phyloP scores from a whole-genome alignment of 2,888 invertebrate genomes.

The Salpingus planirostris region DNA sequence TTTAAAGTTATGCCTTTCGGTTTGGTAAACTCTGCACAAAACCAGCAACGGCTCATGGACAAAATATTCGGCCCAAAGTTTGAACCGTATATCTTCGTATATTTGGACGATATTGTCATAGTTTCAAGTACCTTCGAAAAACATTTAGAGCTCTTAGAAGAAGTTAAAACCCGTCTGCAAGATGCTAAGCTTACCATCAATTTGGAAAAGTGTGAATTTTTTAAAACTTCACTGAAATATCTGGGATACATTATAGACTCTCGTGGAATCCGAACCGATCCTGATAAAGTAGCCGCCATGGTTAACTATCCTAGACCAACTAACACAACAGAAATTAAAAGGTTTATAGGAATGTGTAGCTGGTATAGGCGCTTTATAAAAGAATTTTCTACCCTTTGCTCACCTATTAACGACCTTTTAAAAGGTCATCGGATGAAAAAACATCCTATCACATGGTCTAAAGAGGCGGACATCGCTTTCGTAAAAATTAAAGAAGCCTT shows the following conservation, averaged over 20 bases:
- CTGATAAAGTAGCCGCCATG: constrained; percentile 22
- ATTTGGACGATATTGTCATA: constrained; percentile 2
- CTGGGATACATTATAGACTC: constrained; percentile 22
- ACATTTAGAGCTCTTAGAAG: constrained; percentile 15
- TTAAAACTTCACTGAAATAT: constrained; percentile 18
- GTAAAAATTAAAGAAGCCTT: constrained; percentile 12
- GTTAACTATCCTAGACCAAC: constrained; percentile 14
- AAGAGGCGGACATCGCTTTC: not conserved
- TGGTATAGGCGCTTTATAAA: not conserved
- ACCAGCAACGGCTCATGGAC: not conserved
- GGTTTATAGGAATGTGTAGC: not conserved
- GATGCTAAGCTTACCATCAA: constrained; percentile 21
- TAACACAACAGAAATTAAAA: not conserved
- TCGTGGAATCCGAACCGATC: constrained; percentile 20
- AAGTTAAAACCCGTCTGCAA: constrained; percentile 12
- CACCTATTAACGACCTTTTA: not conserved
- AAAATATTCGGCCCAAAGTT: constrained; percentile 1
- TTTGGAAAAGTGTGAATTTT: constrained; percentile 21
- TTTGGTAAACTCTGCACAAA: not conserved
- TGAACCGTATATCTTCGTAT: not conserved
- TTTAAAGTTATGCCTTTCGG: constrained; percentile 1
- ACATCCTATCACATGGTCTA: not conserved
- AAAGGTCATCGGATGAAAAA: not conserved
- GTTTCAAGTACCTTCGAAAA: constrained; percentile 8
- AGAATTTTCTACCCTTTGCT: not conserved